These are phyloP conservation scores for Leptopilina clavipes DNA, from an alignment of 1,140 invertebrate species.

Conservation along the genomic window DNA sequence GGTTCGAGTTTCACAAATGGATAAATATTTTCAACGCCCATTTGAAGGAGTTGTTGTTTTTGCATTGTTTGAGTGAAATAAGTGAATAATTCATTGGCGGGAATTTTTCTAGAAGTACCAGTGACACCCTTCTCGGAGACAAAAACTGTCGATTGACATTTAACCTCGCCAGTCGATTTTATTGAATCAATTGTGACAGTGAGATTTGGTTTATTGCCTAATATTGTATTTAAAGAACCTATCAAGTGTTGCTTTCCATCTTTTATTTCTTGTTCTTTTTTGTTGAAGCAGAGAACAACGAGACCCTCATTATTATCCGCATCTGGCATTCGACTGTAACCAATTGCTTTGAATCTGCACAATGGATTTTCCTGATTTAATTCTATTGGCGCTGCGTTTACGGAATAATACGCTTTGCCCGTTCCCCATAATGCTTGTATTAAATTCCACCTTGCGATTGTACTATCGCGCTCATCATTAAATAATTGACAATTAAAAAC, in stretches of 20 bases:
- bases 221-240: slow-evolving; percentile 79
- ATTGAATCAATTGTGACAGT: slow-evolving; percentile 85
- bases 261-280: slow-evolving; percentile 84
- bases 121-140: slow-evolving; percentile 84
- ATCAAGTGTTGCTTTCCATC: slow-evolving; percentile 84
- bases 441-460: slow-evolving; percentile 94
- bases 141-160: slow-evolving; percentile 86
- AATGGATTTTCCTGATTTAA: slow-evolving; percentile 92
- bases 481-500: slow-evolving; percentile 91
- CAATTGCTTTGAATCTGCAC: slow-evolving; percentile 94
- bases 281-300: slow-evolving; percentile 88
- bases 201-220: slow-evolving; percentile 90
- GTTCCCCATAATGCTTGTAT: slow-evolving; percentile 95
- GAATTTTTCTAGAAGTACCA: slow-evolving; percentile 81
- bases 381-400: slow-evolving; percentile 83
- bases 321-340: slow-evolving; percentile 88
- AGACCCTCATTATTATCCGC: slow-evolving; percentile 91
- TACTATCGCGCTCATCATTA: slow-evolving; percentile 93
- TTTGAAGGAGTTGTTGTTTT: slow-evolving; percentile 81
- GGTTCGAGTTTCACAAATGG: slow-evolving; percentile 81
- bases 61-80: slow-evolving; percentile 82
- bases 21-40: slow-evolving; percentile 80
- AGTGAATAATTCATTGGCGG: slow-evolving; percentile 82
- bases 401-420: slow-evolving; percentile 87
- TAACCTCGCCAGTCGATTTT: slow-evolving; percentile 83